These are phyloP conservation scores for Drosophila subobscura DNA, from an alignment of 1,140 invertebrate genomes.

Conservation along the genomic window DNA sequence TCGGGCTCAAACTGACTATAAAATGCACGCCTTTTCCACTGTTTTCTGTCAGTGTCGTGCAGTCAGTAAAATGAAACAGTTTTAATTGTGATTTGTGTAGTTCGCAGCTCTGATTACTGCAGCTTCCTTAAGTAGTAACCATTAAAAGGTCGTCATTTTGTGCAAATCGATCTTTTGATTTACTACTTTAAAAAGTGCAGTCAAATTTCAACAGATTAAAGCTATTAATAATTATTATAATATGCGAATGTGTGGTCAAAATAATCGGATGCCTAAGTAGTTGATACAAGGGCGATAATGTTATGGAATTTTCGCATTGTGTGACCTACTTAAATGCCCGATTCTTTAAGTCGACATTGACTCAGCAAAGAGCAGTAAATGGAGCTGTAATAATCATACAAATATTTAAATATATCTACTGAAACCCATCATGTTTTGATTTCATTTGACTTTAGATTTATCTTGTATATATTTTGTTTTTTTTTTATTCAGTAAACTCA, in stretches of 20 bases:
- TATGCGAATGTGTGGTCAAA: too few species aligned
- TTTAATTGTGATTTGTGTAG: background rate
- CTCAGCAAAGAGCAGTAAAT: background rate
- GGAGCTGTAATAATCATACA: background rate
- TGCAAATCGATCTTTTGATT: conserved; percentile 41
- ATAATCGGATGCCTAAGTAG: conserved; percentile 66
- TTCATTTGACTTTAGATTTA: background rate
- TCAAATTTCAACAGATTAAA: background rate
- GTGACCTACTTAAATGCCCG: conserved; percentile 54
- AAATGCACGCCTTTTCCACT: conserved; percentile 16
- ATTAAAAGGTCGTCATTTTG: conserved; percentile 55
- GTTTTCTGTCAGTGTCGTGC: conserved; percentile 7
- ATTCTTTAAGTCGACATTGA: conserved; percentile 30
- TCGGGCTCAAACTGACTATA: conserved; percentile 32
- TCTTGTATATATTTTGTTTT: background rate
- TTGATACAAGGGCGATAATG: conserved; percentile 67
- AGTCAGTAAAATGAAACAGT: conserved; percentile 3
- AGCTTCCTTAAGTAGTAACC: conserved; percentile 70
- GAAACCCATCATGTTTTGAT: background rate
- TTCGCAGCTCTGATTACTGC: background rate
- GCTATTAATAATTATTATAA: background rate
- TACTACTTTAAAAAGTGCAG: conserved; percentile 57
- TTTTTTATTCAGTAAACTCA: conserved; percentile 23
- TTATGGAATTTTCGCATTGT: conserved; percentile 49
- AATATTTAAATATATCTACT: background rate